Base-by-base conservation (phyloP, 1,140 invertebrate genomes). In the Drosophila ohnishii region DNA sequence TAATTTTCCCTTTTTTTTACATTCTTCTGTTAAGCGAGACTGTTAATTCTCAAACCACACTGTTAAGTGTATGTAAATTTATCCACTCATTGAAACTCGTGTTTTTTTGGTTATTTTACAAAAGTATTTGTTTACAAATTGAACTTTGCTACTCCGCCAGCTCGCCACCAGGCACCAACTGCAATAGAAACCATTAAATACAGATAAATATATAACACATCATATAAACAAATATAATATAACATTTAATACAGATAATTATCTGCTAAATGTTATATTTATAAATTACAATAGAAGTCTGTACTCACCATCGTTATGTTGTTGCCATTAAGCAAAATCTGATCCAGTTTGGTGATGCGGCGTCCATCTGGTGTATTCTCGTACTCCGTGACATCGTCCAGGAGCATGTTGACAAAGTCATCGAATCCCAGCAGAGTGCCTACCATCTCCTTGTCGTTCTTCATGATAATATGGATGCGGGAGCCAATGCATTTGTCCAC, bases 401-500 rank as follows among this genome's bases (percentile, higher is more conserved):
- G 91, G 11, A 98, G 93, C 97, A 98, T 98, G 92, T 98, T 99
- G 14, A 99, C 99, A 93, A 99, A 99, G 92, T 99, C 98, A 93
- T 99, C 99, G 92, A 99, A 99, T 9, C 99, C 99, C 66, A 98
- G 93, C 19, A 99, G 92, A 0, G 98, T 99, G 62, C 99, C 99
- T 13, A 99, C 98, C 90, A 99, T 98, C 94, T 99, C 99, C 92
- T 99, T 99, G 89, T 99, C 98, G 92, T 98, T 99, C 93, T 99
- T 99, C 98, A 99, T 99, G 42, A 99, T 99, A 28, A 99, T 99
- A 89, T 99, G 99, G 89, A 99, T 99, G 66, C 97, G 93, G 0
- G 98, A 99, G 19, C 99, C 99, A 91, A 99, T 99, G 92, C 99
- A 99, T 94, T 99, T 99, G 90, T 99, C 99, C n/a, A 99, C 98